A percentile compares a stretch with the other conserved stretches of the same genome.
Evolutionary conservation across 2,113 vertebrate genomes (phyloP).

Genomic region (Bettongia penicillata): DNA sequence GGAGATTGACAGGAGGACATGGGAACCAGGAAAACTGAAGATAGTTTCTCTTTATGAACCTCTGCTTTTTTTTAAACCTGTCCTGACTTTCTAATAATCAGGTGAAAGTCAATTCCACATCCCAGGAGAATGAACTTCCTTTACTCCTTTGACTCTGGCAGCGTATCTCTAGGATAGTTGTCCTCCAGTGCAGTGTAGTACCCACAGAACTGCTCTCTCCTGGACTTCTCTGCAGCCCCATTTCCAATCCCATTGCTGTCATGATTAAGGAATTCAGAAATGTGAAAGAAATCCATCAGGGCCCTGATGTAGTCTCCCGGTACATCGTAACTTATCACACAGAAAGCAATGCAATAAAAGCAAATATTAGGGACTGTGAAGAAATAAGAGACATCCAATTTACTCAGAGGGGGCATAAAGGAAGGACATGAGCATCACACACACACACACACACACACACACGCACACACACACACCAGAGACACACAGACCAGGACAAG

Average conservation of each 20-base stretch:
- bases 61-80: not conserved
- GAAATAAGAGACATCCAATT: slow-evolving; percentile 38
- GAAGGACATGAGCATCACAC: not conserved
- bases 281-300: slow-evolving; percentile 14
- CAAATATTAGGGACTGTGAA: slow-evolving; percentile 38
- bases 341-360: slow-evolving; percentile 51
- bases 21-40: not conserved
- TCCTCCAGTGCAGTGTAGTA: not conserved
- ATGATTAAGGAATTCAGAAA: slow-evolving; percentile 33
- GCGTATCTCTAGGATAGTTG: not conserved
- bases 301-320: slow-evolving; percentile 63
- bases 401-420: not conserved
- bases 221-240: not conserved
- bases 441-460: not conserved
- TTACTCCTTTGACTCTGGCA: slow-evolving; percentile 8
- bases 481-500: not conserved
- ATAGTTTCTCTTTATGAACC: slow-evolving; percentile 8
- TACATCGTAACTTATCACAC: not conserved
- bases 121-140: slow-evolving; percentile 18
- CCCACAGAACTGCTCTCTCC: not conserved
- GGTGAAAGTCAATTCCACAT: slow-evolving; percentile 2
- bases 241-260: fast-evolving
- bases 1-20: slow-evolving; percentile 1
- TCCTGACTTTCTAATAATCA: not conserved
- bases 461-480: not conserved